These are phyloP conservation scores for Schizotus pectinicornis DNA, from an alignment of 2,888 invertebrate species.

Conservation along the genomic window DNA sequence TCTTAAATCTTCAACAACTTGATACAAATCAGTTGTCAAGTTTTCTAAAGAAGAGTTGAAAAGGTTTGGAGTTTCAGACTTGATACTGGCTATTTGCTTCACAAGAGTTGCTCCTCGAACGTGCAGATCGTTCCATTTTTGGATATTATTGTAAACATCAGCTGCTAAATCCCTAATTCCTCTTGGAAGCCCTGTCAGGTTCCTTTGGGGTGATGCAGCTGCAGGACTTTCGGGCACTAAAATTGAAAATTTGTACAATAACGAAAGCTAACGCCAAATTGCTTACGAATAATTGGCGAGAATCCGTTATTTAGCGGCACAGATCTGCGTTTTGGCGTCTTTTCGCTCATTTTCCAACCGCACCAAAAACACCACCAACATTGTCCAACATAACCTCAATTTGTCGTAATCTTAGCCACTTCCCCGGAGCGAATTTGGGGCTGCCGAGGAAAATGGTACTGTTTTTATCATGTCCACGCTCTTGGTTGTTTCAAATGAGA, in stretches of 20 bases:
- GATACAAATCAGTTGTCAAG: conserved; percentile 42
- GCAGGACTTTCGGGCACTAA: conserved; percentile 56
- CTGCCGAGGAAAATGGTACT: conserved; percentile 8
- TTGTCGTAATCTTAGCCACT: conserved; percentile 8
- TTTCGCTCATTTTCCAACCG: conserved; percentile 20
- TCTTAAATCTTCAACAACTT: conserved; percentile 42
- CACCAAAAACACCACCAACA: too few species aligned
- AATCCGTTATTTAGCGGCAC: conserved; percentile 21
- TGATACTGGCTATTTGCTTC: conserved; percentile 54
- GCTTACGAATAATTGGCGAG: conserved; percentile 42
- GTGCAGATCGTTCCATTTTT: conserved; percentile 62
- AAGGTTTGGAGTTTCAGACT: conserved; percentile 39
- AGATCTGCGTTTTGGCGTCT: conserved; percentile 31
- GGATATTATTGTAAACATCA: conserved; percentile 62
- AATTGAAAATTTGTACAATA: conserved; percentile 31
- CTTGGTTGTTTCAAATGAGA: conserved; percentile 1
- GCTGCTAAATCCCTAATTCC: conserved; percentile 64
- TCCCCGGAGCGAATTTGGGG: neutral
- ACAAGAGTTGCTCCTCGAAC: conserved; percentile 57
- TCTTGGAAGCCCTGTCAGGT: conserved; percentile 64
- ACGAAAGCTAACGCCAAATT: neutral
- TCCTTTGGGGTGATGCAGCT: conserved; percentile 53
- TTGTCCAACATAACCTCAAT: conserved; percentile 20
- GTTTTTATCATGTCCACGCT: conserved; percentile 9
- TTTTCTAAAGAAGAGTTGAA: conserved; percentile 39